Base-by-base conservation (phyloP, 2,888 invertebrate genomes). In the Lasioglossum malachurum region DNA sequence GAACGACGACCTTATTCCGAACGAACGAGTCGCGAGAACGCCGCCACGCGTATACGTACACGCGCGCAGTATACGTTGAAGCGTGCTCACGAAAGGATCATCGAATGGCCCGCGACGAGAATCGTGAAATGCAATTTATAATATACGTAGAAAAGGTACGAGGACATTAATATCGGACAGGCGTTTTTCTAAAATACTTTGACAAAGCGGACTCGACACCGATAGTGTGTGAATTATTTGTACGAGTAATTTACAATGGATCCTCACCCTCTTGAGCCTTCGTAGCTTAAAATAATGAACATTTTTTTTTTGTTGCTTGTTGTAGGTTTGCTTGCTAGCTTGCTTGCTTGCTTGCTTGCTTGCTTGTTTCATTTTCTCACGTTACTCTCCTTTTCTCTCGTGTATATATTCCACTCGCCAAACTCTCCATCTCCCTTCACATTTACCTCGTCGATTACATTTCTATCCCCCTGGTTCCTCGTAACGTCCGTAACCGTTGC, bases 191-290 rank as follows among this genome's bases (percentile, higher is more conserved):
- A 92, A 92, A 91, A 86, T 92, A 92, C 88, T 92, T 93, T 88
- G 92, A 93, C 90, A 89, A 92, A 94, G 94, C 94, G 92, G 92
- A 91, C 90, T 92, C 91, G 93, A 93, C 93, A 93, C 91, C 91
- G 90, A 92, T 91, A 93, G 86, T 87, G 88, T 90, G 87, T 91
- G 88, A 91, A 88, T 93, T 91, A 91, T 93, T 93, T 92, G 91
- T 93, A 93, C 89, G 90, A 91, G 83, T 90, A 93, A 91, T 92
- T 92, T 90, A 90, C 92, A 91, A 89, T 89, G 90, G 69, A 92
- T 84, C 86, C 83, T 86, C 91, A 83, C 86, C 86, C 83, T 81
- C 89, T 92, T 93, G 93, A 93, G 93, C 93, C 90, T 90, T 89
- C 90, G 91, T 89, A 91, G 92, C 91, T 92, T 92, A 92, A 90